Conservation (phyloP, 1,140 invertebrate genomes). For the Zelostemma sp. region DNA sequence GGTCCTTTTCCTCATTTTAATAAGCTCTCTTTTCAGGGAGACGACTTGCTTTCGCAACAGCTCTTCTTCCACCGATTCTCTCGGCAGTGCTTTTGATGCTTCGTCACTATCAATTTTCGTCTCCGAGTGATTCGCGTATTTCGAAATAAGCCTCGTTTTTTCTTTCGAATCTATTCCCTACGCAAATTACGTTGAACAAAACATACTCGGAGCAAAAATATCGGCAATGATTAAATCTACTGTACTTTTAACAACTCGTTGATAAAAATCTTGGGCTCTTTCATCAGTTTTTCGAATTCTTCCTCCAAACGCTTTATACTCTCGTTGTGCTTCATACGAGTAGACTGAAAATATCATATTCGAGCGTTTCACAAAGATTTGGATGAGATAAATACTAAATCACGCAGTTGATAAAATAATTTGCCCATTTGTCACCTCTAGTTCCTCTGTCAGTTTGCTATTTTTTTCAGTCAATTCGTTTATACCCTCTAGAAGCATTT, state of each 20-base stretch:
- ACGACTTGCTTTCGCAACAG: background rate
- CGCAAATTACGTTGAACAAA: too few species aligned
- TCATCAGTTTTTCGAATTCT: constrained; percentile 14
- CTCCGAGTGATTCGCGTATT: too few species aligned
- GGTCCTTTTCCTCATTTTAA: too few species aligned
- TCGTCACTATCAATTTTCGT: too few species aligned
- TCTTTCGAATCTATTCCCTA: background rate
- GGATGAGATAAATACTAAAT: too few species aligned
- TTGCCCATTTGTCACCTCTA: constrained; percentile 12
- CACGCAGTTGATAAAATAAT: too few species aligned
- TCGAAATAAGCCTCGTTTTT: too few species aligned
- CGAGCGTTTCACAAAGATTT: too few species aligned
- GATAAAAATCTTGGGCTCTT: constrained; percentile 4
- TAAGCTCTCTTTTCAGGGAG: background rate
- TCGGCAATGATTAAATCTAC: too few species aligned
- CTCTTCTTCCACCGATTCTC: background rate
- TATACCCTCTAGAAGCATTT: too few species aligned
- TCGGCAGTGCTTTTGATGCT: background rate
- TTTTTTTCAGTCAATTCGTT: too few species aligned
- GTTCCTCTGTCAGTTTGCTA: constrained; percentile 11
- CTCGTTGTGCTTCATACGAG: constrained; percentile 24
- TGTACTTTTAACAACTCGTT: constrained; percentile 14
- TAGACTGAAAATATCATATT: constrained; percentile 10
- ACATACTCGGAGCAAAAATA: too few species aligned
- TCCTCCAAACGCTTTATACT: constrained; percentile 22